These are phyloP conservation scores for Keiferia lycopersicella DNA, from an alignment of 2,888 invertebrate genomes.

Conservation along the genomic window DNA sequence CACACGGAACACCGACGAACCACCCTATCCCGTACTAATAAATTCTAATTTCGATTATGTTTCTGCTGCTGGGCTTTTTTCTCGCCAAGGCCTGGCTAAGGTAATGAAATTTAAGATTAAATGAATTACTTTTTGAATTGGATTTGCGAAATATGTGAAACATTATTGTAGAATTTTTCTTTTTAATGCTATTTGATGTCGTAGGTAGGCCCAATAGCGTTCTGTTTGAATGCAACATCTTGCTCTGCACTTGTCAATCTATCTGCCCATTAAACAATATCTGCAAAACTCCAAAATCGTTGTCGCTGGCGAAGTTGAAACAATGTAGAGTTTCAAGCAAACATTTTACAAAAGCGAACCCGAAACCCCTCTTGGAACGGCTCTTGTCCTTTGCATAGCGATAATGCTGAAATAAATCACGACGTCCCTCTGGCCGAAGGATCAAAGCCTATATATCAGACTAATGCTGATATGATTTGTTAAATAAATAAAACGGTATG, in stretches of 20 bases:
- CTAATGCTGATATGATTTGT: slow-evolving; percentile 80
- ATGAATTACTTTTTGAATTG: slow-evolving; percentile 21
- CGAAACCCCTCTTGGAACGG: background rate
- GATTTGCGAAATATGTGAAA: background rate
- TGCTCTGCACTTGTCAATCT: too few relatives aligned
- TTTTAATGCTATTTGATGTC: too few relatives aligned
- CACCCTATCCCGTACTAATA: slow-evolving; percentile 65
- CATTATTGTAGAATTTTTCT: too few relatives aligned
- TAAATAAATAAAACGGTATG: slow-evolving; percentile 80
- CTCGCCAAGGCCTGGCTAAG: too few relatives aligned
- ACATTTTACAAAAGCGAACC: background rate
- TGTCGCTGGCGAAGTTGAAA: too few relatives aligned
- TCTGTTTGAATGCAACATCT: too few relatives aligned
- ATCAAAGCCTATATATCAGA: slow-evolving; percentile 77
- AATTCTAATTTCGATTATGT: slow-evolving; percentile 75
- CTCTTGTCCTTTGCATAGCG: slow-evolving; percentile 57
- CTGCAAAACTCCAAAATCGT: too few relatives aligned
- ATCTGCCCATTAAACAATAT: too few relatives aligned
- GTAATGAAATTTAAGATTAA: slow-evolving; percentile 23
- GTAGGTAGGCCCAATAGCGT: too few relatives aligned
- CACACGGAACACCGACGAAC: slow-evolving; percentile 70
- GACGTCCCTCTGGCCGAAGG: slow-evolving; percentile 54
- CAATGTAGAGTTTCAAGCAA: too few relatives aligned
- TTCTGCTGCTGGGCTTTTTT: slow-evolving; percentile 11
- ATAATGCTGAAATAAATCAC: slow-evolving; percentile 74